Evolutionary conservation across 2,888 invertebrate genomes (phyloP).

Genomic region (Ecliptopera silaceata): DNA sequence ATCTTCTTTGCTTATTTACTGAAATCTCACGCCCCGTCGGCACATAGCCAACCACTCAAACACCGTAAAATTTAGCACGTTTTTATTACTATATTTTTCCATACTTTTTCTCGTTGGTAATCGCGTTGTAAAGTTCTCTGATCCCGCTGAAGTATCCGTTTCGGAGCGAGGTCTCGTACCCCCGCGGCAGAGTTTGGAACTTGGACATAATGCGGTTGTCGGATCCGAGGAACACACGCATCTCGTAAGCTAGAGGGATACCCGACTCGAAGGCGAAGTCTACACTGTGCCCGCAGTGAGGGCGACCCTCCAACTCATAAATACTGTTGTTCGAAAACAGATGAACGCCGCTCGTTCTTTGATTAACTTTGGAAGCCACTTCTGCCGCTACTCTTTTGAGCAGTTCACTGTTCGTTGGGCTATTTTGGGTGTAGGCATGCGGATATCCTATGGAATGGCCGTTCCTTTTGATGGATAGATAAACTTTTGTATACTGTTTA

Average conservation of each 20-base stretch:
- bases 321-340: slow-evolving; percentile 59
- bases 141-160: slow-evolving; percentile 66
- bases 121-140: slow-evolving; percentile 58
- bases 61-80: slow-evolving; percentile 23
- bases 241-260: slow-evolving; percentile 58
- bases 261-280: slow-evolving; percentile 59
- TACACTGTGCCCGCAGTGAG: slow-evolving; percentile 69
- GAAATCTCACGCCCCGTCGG: slow-evolving; percentile 38
- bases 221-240: slow-evolving; percentile 66
- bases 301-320: slow-evolving; percentile 51
- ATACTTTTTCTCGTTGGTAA: slow-evolving; percentile 52
- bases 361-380: slow-evolving; percentile 60
- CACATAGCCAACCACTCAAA: slow-evolving; percentile 40
- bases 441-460: slow-evolving; percentile 86
- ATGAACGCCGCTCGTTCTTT: slow-evolving; percentile 55
- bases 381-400: slow-evolving; percentile 50
- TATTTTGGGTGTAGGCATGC: slow-evolving; percentile 75
- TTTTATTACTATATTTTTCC: slow-evolving; percentile 39
- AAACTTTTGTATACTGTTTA: slow-evolving; percentile 80
- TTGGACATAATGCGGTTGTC: slow-evolving; percentile 54
- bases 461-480: slow-evolving; percentile 88
- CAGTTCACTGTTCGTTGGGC: slow-evolving; percentile 25
- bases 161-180: slow-evolving; percentile 57
- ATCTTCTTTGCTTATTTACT: slow-evolving; percentile 38
- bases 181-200: slow-evolving; percentile 64